phyloP scores from a whole-genome alignment of 2,797 vertebrate species.

The Brachymystax lenok region DNA sequence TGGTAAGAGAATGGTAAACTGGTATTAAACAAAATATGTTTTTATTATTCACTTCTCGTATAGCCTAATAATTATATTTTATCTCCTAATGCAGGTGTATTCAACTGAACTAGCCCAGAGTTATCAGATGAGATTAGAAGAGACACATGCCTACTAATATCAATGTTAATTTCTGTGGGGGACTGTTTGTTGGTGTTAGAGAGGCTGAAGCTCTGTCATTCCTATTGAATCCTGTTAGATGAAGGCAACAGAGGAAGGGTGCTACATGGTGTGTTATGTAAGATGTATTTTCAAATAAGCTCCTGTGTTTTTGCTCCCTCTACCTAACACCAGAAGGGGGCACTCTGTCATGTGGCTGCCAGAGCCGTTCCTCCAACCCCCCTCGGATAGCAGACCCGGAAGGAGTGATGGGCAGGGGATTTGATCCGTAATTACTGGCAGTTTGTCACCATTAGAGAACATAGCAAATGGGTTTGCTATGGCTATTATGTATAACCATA shows the following conservation, averaged over 20 bases:
- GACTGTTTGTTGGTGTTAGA: slow-evolving; percentile 29
- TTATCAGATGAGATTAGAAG: not conserved
- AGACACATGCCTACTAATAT: not conserved
- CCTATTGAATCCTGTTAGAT: not conserved
- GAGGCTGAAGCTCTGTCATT: not conserved
- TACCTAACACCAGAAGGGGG: slow-evolving; percentile 8
- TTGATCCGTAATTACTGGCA: not conserved
- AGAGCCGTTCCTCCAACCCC: slow-evolving; percentile 8
- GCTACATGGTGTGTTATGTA: slow-evolving; percentile 2
- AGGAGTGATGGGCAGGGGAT: slow-evolving; percentile 28
- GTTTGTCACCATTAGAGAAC: slow-evolving; percentile 17
- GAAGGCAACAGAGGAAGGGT: not conserved
- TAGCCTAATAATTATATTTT: not conserved
- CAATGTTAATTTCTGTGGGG: slow-evolving; percentile 25
- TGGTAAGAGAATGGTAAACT: not conserved
- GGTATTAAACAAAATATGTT: not conserved
- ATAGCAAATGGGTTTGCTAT: slow-evolving; percentile 7
- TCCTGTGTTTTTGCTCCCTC: slow-evolving; percentile 18
- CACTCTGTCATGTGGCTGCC: slow-evolving; percentile 18
- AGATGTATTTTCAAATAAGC: not conserved
- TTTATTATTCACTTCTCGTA: not conserved
- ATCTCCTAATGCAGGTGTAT: not conserved
- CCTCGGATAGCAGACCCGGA: slow-evolving; percentile 62
- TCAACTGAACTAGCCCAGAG: not conserved
- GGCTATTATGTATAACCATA: slow-evolving; percentile 10